Base-by-base conservation (phyloP, 2,888 invertebrate species). In the Kuschelorhynchus macadamiae region DNA sequence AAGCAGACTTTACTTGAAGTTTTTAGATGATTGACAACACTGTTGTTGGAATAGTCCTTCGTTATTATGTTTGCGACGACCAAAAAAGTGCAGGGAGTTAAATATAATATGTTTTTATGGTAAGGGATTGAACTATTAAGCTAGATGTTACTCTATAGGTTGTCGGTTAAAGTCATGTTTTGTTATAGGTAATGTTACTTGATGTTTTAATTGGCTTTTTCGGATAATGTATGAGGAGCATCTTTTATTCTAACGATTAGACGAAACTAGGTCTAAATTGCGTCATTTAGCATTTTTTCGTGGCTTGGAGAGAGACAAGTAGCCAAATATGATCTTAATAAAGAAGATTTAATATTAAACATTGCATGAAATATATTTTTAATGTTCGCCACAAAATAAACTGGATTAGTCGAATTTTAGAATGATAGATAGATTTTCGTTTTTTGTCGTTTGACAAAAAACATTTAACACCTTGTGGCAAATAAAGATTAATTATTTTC, bases 71-170 rank as follows among this genome's bases (percentile, higher is more conserved):
- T 56, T 11, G 50, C 67, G 61, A 61, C 61, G 67, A 67, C 67
- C 67, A 67, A 67, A 67, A 56, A 57, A 11, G 39, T 62, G 67
- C 67, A 67, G 67, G 67, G 67, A 56, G 53, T 67, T 60, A 55
- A 67, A 55, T 39, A 39, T 55, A 52, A 49, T 52, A 52, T 61
- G 52, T 52, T 61, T 61, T 52, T 52, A 44, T 61, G 61, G 47
- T 65, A 57, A 65, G 65, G 60, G 52, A 44, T 53, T 66, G 52
- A 20, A 41, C 16, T 39, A 32, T 21, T 47, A 3, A 11, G 36
- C 16, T 16, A 49, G 21, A 1, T 49, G 12, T 11, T 44, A 30
- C 42, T 33, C 39, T 42, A 0, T 18, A 44, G 8, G 44, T 17
- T 44, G n/a, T 44, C 9, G 0, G 18, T n/a, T 17, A 44, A 18